These are phyloP conservation scores for Stegastes partitus DNA, from an alignment of 2,113 vertebrate genomes.

Conservation along the genomic window DNA sequence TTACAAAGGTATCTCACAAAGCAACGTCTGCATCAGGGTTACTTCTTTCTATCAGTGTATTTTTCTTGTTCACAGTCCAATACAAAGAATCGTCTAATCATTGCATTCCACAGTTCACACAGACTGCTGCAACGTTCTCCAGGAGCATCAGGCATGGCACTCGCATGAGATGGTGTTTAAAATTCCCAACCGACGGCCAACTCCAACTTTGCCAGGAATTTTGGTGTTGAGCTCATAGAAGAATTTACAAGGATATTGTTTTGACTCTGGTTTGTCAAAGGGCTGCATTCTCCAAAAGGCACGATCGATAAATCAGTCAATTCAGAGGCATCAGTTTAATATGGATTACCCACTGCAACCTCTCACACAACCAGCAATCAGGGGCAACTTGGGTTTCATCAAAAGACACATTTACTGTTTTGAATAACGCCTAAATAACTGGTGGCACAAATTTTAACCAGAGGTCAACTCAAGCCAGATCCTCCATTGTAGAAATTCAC, in stretches of 20 bases:
- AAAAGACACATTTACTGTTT: background rate
- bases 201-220: constrained; percentile 68
- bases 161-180: constrained; percentile 48
- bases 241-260: constrained; percentile 81
- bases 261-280: constrained; percentile 66
- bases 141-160: constrained; percentile 7
- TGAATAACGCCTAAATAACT: too few species aligned
- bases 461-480: too few species aligned
- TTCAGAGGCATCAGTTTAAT: constrained; percentile 27
- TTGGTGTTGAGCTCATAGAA: constrained; percentile 53
- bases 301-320: constrained; percentile 57
- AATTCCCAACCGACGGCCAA: constrained; percentile 70
- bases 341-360: constrained; percentile 17
- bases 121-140: background rate
- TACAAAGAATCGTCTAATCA: constrained; percentile 12
- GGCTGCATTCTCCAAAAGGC: constrained; percentile 43
- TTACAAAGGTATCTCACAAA: background rate
- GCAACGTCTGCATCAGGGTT: background rate
- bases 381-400: too few species aligned
- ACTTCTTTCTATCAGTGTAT: background rate
- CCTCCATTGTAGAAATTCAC: constrained; percentile 6
- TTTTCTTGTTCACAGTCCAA: constrained; percentile 19
- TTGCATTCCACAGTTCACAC: constrained; percentile 3
- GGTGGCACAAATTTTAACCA: too few species aligned
- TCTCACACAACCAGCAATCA: background rate